Evolutionary conservation across 1,140 invertebrate genomes (phyloP), one percentile per base, ranked within the genome.

Genomic region (Drosophila azteca): DNA sequence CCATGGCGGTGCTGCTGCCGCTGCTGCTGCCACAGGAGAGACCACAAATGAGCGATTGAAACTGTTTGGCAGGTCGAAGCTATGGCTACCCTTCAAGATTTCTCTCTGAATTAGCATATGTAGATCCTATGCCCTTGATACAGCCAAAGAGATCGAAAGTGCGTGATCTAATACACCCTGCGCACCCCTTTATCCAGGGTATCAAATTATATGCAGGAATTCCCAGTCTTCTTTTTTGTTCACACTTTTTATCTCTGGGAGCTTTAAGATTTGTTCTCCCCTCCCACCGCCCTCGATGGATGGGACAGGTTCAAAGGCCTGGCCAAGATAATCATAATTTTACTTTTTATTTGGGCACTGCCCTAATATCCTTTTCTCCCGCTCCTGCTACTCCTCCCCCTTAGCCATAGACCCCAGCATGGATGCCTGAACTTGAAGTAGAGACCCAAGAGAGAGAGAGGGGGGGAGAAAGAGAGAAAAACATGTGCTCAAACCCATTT

Each of bases 261-360:
- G 26, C 61, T 52, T 67, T 66, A 70, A 70, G 59, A 22, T 46
- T 41, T 20, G 22, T 60, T 1, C 1, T 20, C 17, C 22, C 22
- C 22, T 24, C 2, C 22, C 22, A 2, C 24, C 39, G 17, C 13
- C 17, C 51, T 13, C 29, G 54, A 72, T 72, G 43, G 44, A 73
- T 62, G 70, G 44, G 15, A 24, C 44, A 63, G 54, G 69, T 63
- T 72, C 58, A 62, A 48, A 50, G 39, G 49, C 6, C 2, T 24
- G 22, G 43, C 58, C 62, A 54, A 72, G 70, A 72, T 73, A 73
- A 73, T 73, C 68, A 73, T 73, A 73, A 73, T 72, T 53, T 73
- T 63, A 44, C 51, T 55, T 73, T 73, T 72, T 72, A 52, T 62
- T 71, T 39, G 66, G 20, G 52, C 31, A 9, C 9, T 35, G 31